Conservation (phyloP, 2,113 vertebrate species). For the Cinclus cinclus region DNA sequence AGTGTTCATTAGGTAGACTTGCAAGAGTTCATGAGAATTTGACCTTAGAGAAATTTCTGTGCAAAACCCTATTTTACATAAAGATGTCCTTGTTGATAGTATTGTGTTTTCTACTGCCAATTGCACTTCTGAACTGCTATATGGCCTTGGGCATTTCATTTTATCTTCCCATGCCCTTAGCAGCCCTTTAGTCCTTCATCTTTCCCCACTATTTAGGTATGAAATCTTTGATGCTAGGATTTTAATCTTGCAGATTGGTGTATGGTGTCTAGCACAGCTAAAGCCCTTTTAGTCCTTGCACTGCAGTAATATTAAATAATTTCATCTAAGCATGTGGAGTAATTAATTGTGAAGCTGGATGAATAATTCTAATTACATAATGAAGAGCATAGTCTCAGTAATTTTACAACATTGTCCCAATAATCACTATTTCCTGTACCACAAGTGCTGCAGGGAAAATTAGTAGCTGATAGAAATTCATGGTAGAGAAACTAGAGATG, state of each 20-base stretch:
- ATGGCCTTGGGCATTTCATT: background rate
- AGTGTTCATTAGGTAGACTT: background rate
- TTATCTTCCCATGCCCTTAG: background rate
- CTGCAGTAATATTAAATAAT: background rate
- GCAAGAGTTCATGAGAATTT: background rate
- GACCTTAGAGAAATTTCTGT: background rate
- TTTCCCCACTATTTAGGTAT: background rate
- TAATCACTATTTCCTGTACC: background rate
- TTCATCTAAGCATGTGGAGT: background rate
- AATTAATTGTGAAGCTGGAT: background rate
- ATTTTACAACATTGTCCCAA: background rate
- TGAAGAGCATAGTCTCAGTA: background rate
- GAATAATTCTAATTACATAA: background rate
- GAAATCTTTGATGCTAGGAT: background rate
- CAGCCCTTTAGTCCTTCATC: background rate
- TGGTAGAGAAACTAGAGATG: background rate
- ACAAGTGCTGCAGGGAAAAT: background rate
- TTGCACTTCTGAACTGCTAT: background rate
- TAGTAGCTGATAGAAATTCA: background rate
- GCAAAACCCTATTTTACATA: background rate
- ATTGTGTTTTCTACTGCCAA: background rate
- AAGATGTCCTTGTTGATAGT: background rate
- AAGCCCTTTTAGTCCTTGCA: background rate
- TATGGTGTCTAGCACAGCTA: slow-evolving; percentile 21
- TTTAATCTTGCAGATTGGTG: background rate